phyloP scores from a whole-genome alignment of 2,888 invertebrate species.

The Neria commutata region DNA sequence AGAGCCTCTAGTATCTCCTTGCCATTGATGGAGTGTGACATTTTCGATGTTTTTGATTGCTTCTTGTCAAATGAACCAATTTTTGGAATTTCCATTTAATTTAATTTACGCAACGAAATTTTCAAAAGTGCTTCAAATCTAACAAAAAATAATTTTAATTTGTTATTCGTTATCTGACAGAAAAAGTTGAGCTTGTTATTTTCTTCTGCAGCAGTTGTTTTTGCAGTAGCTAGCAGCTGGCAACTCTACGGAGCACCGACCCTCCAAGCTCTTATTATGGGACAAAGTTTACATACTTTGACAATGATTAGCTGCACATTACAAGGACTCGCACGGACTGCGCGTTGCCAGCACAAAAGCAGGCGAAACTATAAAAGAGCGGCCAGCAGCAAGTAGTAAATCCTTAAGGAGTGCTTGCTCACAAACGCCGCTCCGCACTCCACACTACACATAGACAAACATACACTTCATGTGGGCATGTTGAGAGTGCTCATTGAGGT shows the following conservation, averaged over 20 bases:
- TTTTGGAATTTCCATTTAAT: neutral
- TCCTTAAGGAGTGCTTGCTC: conserved; percentile 1
- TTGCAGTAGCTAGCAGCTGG: neutral
- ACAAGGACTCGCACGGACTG: neutral
- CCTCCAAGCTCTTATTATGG: neutral
- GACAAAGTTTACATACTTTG: neutral
- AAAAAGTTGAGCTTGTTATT: neutral
- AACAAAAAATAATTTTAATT: too few relatives aligned
- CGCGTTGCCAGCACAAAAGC: neutral
- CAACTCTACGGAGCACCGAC: neutral
- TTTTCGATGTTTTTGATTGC: neutral
- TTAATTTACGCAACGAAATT: too few relatives aligned
- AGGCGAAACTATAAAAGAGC: neutral
- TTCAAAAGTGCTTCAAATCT: too few relatives aligned
- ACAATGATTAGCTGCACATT: conserved; percentile 4
- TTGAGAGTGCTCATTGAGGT: neutral
- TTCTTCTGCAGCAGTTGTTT: neutral
- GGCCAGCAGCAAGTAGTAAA: neutral
- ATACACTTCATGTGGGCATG: neutral
- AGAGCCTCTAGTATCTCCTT: neutral
- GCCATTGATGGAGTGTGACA: neutral
- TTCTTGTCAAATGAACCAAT: neutral
- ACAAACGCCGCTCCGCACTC: too few relatives aligned
- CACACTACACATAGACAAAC: neutral
- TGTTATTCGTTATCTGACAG: neutral